These are phyloP conservation scores for Monoplex corrugatus DNA, from an alignment of 2,888 invertebrate genomes.

Conservation along the genomic window DNA sequence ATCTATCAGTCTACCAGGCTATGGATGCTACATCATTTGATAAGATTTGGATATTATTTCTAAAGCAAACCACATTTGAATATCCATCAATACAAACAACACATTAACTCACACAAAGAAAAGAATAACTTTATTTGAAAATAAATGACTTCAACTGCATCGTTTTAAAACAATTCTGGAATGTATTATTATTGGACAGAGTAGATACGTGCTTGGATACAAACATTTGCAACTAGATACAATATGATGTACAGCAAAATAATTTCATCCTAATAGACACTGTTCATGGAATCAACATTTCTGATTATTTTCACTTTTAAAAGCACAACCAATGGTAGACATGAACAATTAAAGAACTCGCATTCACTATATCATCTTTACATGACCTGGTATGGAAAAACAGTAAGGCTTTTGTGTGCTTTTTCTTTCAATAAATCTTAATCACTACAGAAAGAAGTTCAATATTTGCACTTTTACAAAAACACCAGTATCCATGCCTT, in stretches of 20 bases:
- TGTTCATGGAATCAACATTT: neutral
- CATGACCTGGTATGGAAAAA: too few species aligned
- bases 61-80: neutral
- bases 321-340: too few species aligned
- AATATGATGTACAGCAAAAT: slow-evolving; percentile 8
- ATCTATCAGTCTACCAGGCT: too few species aligned
- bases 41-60: neutral
- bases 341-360: too few species aligned
- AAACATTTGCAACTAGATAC: neutral
- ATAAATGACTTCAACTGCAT: slow-evolving; percentile 12
- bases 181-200: slow-evolving; percentile 28
- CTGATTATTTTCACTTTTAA: too few species aligned
- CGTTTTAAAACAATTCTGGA: neutral
- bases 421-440: too few species aligned
- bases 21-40: too few species aligned
- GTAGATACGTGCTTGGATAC: neutral
- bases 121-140: slow-evolving; percentile 32
- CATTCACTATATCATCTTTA: too few species aligned
- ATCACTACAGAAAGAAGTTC: too few species aligned
- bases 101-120: neutral
- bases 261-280: neutral
- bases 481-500: too few species aligned
- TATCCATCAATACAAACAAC: neutral
- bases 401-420: too few species aligned
- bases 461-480: too few species aligned